These are phyloP conservation scores for Sebastes trivittatus DNA, from an alignment of 2,797 vertebrate genomes.

Conservation along the genomic window DNA sequence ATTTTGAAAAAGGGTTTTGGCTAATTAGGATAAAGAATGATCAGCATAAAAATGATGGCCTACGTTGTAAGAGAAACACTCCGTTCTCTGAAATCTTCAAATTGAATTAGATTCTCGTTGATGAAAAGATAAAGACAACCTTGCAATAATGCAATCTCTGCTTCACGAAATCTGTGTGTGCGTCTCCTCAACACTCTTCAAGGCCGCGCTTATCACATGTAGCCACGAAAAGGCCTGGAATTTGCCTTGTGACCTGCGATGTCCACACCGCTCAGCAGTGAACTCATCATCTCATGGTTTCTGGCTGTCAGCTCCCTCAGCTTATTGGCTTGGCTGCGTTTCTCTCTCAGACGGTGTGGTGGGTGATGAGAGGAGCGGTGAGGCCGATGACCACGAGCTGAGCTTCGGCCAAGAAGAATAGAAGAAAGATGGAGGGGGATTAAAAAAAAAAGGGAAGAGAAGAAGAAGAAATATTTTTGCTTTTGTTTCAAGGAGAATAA, in stretches of 20 bases:
- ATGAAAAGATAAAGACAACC: not conserved
- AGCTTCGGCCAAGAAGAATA: slow-evolving; percentile 50
- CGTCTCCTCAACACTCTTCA: not conserved
- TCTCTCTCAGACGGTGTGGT: slow-evolving; percentile 37
- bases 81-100: not conserved
- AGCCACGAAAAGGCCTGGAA: slow-evolving; percentile 53
- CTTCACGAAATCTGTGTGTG: slow-evolving; percentile 6
- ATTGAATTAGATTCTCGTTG: not conserved
- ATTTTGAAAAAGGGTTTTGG: slow-evolving; percentile 29
- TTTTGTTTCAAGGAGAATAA: slow-evolving; percentile 51
- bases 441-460: not conserved
- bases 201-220: slow-evolving; percentile 33
- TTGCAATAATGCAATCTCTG: not conserved
- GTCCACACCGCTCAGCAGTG: slow-evolving; percentile 47
- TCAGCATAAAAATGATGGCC: slow-evolving; percentile 2
- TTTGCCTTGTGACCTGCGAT: slow-evolving; percentile 52
- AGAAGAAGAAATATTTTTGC: slow-evolving; percentile 11
- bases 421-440: not conserved
- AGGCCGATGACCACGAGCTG: slow-evolving; percentile 51
- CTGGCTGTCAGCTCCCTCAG: slow-evolving; percentile 52
- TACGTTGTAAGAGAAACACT: not conserved
- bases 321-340: slow-evolving; percentile 56
- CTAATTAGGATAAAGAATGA: slow-evolving; percentile 17
- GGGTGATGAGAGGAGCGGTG: slow-evolving; percentile 47
- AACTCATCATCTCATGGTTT: slow-evolving; percentile 58